Evolutionary conservation across 2,113 vertebrate genomes (phyloP), one percentile per base, ranked within the genome.

Genomic region (Alosa alosa): DNA sequence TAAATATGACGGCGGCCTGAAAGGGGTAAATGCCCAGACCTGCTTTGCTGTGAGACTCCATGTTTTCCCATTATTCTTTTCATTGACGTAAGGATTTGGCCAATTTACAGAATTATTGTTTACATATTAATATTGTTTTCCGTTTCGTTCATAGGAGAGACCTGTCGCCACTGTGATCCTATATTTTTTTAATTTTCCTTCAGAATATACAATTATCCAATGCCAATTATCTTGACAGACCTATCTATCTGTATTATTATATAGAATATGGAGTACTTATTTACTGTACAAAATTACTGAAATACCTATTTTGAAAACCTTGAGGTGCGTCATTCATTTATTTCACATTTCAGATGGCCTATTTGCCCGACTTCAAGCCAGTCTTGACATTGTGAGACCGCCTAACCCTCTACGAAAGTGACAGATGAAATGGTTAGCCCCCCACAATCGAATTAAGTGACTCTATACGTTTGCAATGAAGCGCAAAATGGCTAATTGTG

Each of bases 401-500:
- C 68, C 68, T 13, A 2, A 75, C 31, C 68, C 10, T 13, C 68
- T 85, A 82, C 88, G 78, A 84, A 55, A 93, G 91, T 78, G 88
- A 87, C 92, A 92, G 90, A 88, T 90, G 92, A 92, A 89, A 88
- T 83, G 88, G 68, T 81, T 87, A 90, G 92, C 84, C 13, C 44
- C 87, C 86, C 52, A 82, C 89, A 91, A 92, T 93, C 90, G 86
- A 90, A 93, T 94, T 92, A 94, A 85, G 86, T 25, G 89, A 94
- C 90, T 93, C 92, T 84, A 90, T 86, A 93, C 91, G 91, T 93
- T 94, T 88, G 91, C 92, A 94, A 64, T 91, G 90, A 92, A 93
- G 94, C 94, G 93, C 92, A 93, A 95, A 95, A 94, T 94, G 92
- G 90, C 91, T 95, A 96, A 95, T 94, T 94, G 93, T 92, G 91